phyloP scores from a whole-genome alignment of 2,888 invertebrate species.

The Phortica magna region DNA sequence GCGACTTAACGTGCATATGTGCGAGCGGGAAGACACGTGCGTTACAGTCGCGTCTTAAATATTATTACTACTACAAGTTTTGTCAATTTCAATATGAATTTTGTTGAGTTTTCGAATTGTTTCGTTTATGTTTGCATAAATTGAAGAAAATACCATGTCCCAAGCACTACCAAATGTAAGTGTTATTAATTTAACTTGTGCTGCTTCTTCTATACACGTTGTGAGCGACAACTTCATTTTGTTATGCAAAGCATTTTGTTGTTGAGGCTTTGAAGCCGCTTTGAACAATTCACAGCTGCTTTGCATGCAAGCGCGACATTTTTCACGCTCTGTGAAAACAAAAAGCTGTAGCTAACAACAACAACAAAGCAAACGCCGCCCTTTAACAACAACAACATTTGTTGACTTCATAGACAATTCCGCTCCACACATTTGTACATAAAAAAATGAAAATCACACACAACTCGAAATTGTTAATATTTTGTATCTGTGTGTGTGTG shows the following conservation, averaged over 20 bases:
- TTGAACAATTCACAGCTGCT: not conserved
- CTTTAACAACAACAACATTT: not conserved
- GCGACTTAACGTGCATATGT: not conserved
- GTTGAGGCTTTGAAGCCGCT: not conserved
- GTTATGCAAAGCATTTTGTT: not conserved
- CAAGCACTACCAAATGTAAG: too few species aligned
- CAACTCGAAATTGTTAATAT: not conserved
- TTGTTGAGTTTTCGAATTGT: not conserved
- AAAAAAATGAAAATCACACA: not conserved
- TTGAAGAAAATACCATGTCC: too few species aligned
- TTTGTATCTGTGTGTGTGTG: not conserved
- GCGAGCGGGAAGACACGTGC: not conserved
- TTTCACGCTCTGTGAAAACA: conserved; percentile 4
- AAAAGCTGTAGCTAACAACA: not conserved
- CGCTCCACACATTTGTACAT: too few species aligned
- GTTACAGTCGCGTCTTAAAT: conserved; percentile 4
- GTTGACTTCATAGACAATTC: not conserved
- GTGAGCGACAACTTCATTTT: too few species aligned
- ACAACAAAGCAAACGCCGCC: not conserved
- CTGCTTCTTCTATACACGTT: too few species aligned
- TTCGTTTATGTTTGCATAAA: too few species aligned
- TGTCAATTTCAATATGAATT: not conserved
- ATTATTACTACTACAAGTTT: not conserved
- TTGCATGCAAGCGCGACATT: conserved; percentile 19
- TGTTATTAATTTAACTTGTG: too few species aligned